Percentiles rank a stretch among this genome's conserved stretches.
These are phyloP conservation scores for Camponotus vicinus DNA, from an alignment of 1,140 invertebrate species.

Conservation along the genomic window DNA sequence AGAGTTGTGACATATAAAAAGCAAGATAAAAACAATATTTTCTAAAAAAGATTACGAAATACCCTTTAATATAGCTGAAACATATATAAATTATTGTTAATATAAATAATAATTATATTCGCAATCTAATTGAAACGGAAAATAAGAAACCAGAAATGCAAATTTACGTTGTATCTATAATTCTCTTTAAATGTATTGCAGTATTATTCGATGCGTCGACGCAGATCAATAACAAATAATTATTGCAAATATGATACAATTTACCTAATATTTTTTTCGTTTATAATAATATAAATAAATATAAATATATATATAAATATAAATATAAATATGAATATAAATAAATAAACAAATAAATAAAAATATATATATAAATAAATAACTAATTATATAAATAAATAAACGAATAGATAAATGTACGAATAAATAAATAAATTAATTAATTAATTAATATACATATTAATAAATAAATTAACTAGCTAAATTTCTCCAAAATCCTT, in stretches of 20 bases:
- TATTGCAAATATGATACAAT: neutral
- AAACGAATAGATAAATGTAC: no score
- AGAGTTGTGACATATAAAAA: neutral
- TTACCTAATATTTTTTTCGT: no score
- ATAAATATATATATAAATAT: no score
- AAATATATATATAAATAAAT: no score
- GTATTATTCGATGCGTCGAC: neutral
- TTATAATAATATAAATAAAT: no score
- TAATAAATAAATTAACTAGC: no score
- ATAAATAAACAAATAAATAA: no score
- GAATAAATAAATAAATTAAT: no score
- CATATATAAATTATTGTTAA: neutral
- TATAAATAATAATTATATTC: neutral
- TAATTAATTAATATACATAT: no score
- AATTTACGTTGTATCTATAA: neutral
- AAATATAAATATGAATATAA: no score
- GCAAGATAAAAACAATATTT: neutral
- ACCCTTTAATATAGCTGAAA: neutral
- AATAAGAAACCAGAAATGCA: neutral
- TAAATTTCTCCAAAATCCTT: neutral
- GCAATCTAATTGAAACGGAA: neutral
- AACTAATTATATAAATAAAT: no score
- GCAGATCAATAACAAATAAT: neutral
- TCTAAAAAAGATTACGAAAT: neutral
- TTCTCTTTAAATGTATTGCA: neutral